Conservation (phyloP, 2,113 vertebrate genomes). For the Glaucomys volans region DNA sequence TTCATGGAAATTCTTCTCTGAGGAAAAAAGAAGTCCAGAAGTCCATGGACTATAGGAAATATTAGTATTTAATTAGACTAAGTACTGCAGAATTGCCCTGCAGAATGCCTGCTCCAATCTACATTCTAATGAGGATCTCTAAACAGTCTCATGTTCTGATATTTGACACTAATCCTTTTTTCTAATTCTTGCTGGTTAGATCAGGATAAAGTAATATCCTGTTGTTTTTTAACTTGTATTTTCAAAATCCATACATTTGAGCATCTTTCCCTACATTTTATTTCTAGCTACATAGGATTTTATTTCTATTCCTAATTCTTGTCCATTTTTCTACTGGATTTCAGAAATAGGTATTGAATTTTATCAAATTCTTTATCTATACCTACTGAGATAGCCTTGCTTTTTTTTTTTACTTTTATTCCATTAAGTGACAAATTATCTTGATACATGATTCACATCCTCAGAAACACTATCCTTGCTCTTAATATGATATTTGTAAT, state of each 20-base stretch:
- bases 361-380: not conserved
- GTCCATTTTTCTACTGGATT: not conserved
- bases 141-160: not conserved
- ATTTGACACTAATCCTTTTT: not conserved
- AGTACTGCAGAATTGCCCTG: not conserved
- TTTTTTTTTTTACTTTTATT: not conserved
- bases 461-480: not conserved
- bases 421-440: not conserved
- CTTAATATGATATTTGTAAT: not conserved
- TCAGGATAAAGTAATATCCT: not conserved
- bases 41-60: conserved; percentile 18
- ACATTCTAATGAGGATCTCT: not conserved
- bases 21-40: not conserved
- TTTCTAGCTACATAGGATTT: not conserved
- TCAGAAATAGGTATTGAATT: not conserved
- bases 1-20: not conserved
- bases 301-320: not conserved
- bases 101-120: not conserved
- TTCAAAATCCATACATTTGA: conserved; percentile 26
- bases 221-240: conserved; percentile 18
- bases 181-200: not conserved
- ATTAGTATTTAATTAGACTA: not conserved
- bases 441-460: not conserved
- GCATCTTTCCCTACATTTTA: not conserved
- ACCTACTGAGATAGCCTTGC: not conserved